Base-by-base conservation (phyloP, 2,113 vertebrate species). In the Dascyllus trimaculatus region DNA sequence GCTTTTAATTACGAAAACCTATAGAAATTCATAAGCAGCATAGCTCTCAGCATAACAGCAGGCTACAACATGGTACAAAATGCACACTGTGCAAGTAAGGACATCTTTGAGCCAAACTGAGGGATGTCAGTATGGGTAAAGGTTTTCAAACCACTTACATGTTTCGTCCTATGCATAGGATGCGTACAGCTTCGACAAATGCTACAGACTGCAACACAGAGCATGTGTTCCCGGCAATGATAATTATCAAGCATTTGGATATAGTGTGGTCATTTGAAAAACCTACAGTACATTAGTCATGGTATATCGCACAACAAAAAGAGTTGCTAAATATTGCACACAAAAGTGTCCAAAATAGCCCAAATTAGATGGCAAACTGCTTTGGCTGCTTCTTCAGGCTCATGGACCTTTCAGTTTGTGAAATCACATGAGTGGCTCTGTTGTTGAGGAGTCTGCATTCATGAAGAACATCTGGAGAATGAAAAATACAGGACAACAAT, bases 361-460 rank as follows among this genome's bases (percentile, higher is more conserved):
- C 35, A 22, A 54, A 80, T 95, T 69, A 95, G 59, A 95, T 93
- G 19, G 93, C 90, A 61, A 93, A 95, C 89, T 95, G 93, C 88
- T 95, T 95, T 72, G 94, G 89, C 73, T 94, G 93, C 83, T 92
- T 95, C 87, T 93, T 94, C 71, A 92, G 76, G 80, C 93, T 94
- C 85, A 93, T 85, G 5, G 91, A 93, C 74, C 92, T 90, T 78
- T 95, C 93, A 6, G 93, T 95, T 81, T 95, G 94, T 4, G 94
- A 92, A 76, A 96, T 95, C 0, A 94, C 79, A 71, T 95, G 93
- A 46, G 94, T 90, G 68, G 95, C 95, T 91, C 94, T 94, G 88
- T 94, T 95, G 85, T 95, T 95, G 54, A 96, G 92, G 57, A 95
- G 93, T 84, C 93, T 89, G 93, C 95, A 96, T 91, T 95, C 95